phyloP scores from a whole-genome alignment of 2,113 vertebrate genomes.

The Nannospalax galili region DNA sequence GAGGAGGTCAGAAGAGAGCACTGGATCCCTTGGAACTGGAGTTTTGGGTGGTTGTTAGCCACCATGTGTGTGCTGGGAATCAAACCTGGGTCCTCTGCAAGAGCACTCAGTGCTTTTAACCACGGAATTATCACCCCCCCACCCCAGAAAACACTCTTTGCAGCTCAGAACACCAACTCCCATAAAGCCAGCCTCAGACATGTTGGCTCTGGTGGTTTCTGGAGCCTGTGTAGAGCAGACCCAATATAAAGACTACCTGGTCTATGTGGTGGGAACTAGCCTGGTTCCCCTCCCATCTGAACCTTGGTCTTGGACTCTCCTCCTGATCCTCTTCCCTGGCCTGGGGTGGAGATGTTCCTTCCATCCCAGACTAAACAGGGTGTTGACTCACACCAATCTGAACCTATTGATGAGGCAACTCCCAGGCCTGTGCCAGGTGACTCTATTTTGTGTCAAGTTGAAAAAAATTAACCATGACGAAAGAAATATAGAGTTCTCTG shows the following conservation, averaged over 20 bases:
- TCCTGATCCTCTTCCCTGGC: neutral
- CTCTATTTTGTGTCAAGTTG: no score
- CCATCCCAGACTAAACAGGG: neutral
- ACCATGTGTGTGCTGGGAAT: no score
- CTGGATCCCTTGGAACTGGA: no score
- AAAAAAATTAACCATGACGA: neutral
- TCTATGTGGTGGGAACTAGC: neutral
- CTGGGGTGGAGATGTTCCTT: neutral
- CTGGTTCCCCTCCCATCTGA: neutral
- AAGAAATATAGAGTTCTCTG: neutral
- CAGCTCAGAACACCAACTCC: neutral
- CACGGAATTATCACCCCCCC: no score
- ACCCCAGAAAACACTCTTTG: no score
- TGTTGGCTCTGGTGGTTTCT: neutral
- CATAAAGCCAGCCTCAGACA: neutral
- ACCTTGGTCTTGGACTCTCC: neutral
- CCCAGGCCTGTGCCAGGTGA: no score
- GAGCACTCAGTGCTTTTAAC: no score
- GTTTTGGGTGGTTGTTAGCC: no score
- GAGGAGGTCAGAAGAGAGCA: no score
- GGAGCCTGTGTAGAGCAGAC: neutral
- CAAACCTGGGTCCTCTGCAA: no score
- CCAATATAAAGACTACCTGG: neutral
- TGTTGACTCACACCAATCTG: accelerated
- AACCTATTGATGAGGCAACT: neutral